Conservation (phyloP, 1,140 invertebrate genomes). For the Pemphigus obesinymphae region DNA sequence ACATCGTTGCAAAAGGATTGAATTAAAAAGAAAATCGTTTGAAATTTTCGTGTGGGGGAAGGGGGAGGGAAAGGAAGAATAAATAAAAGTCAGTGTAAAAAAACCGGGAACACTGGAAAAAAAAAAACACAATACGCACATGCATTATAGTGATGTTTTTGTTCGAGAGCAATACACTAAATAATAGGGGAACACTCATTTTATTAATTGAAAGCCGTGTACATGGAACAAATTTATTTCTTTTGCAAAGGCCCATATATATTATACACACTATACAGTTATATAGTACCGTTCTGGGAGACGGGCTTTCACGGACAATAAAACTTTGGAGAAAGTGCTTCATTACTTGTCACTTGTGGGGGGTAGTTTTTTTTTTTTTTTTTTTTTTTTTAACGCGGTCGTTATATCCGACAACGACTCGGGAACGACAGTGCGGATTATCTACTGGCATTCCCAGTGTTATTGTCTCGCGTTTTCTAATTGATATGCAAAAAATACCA, state of each 20-base stretch:
- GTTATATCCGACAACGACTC: neutral
- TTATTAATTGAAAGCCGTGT: conserved; percentile 39
- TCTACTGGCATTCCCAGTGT: neutral
- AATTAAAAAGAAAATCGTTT: neutral
- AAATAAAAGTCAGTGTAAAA: neutral
- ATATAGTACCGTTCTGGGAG: neutral
- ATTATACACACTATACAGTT: neutral
- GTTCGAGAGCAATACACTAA: too few relatives aligned
- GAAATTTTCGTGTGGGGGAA: too few relatives aligned
- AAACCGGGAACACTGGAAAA: neutral
- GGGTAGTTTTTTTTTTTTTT: neutral
- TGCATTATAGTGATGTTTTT: neutral
- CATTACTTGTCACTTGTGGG: conserved; percentile 24
- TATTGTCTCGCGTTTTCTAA: neutral
- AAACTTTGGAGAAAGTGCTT: conserved; percentile 35
- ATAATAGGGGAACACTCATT: conserved; percentile 26
- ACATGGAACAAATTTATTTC: conserved; percentile 36
- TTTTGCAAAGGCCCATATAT: neutral
- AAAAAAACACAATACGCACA: neutral
- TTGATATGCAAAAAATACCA: too few relatives aligned
- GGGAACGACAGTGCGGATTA: conserved; percentile 18
- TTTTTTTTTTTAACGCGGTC: conserved; percentile 4
- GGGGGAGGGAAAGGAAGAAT: too few relatives aligned
- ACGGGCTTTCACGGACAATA: conserved; percentile 40
- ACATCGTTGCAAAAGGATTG: neutral